A percentile compares a stretch with the other conserved stretches of the same genome.
Evolutionary conservation across 2,113 vertebrate genomes (phyloP).

Genomic region (Phaethornis superciliosus): DNA sequence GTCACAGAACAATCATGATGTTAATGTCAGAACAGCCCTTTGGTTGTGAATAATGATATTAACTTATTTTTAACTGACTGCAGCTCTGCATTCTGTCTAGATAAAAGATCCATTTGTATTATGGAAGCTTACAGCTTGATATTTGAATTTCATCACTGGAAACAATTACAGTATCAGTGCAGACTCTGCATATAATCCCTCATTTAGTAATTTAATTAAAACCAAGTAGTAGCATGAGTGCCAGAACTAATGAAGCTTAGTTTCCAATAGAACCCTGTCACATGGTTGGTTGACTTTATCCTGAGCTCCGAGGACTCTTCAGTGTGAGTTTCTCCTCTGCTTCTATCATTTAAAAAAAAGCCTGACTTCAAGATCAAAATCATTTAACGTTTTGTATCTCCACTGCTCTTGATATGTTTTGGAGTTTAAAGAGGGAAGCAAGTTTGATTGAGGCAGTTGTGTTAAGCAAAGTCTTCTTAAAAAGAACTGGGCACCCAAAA

Average conservation of each 20-base stretch:
- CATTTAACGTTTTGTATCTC: not conserved
- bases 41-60: not conserved
- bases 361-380: not conserved
- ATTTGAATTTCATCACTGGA: slow-evolving; percentile 55
- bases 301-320: not conserved
- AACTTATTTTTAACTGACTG: not conserved
- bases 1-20: not conserved
- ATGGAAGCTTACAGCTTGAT: not conserved
- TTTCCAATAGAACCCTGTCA: not conserved
- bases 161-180: slow-evolving; percentile 43
- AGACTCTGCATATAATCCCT: slow-evolving; percentile 21
- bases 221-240: slow-evolving; percentile 26
- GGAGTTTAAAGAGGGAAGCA: not conserved
- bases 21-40: not conserved
- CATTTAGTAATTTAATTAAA: slow-evolving; percentile 69
- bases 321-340: not conserved
- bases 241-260: slow-evolving; percentile 44
- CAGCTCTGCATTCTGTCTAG: not conserved
- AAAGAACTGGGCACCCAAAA: not conserved
- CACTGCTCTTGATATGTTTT: not conserved
- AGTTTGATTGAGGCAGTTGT: not conserved
- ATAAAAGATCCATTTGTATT: slow-evolving; percentile 31
- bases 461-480: not conserved
- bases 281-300: not conserved
- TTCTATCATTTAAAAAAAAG: not conserved